Base-by-base conservation (phyloP, 2,888 invertebrate species). In the Mycalesis mineus region DNA sequence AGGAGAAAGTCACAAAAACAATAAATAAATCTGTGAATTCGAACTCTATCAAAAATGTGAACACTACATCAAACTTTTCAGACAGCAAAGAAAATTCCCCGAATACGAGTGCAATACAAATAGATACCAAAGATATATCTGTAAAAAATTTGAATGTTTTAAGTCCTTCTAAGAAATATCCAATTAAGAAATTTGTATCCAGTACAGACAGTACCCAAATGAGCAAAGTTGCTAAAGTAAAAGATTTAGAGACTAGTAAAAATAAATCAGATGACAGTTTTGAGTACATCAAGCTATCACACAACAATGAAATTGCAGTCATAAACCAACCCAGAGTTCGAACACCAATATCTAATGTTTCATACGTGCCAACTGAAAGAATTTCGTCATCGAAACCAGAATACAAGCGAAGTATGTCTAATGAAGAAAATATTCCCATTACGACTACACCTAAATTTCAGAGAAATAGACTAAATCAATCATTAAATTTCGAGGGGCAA, bases 131-230 rank as follows among this genome's bases (percentile, higher is more conserved):
- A 89, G 89, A 88, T 62, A 65, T 83, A 75, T 75, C 84, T 65
- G 73, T 72, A 73, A 86, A 84, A 76, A 88, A 87, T 62, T 65
- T 82, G 68, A 86, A 84, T 77, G 69, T 82, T 64, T 78, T 88
- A 75, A 89, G 88, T 73, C 88, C 89, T 36, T 87, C 88, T 52
- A 89, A 90, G 67, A 90, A 90, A 65, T 90, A 89, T 72, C 87
- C 89, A 9, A 70, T 75, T 36, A 90, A 87, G 64, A 88, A 89
- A 65, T 86, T 90, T 60, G 73, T 88, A 58, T 81, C 86, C 1
- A 82, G 82, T 65, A 75, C 83, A 55, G 84, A 86, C 55, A 78
- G 74, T 66, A 77, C 84, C 60, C 84, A 86, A 74, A 70, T 77
- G 48, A 88, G 80, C 65, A 89, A 88, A 80, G 69, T 88, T 68